Evolutionary conservation across 2,888 invertebrate species (phyloP).

Genomic region (Perdita meconis): DNA sequence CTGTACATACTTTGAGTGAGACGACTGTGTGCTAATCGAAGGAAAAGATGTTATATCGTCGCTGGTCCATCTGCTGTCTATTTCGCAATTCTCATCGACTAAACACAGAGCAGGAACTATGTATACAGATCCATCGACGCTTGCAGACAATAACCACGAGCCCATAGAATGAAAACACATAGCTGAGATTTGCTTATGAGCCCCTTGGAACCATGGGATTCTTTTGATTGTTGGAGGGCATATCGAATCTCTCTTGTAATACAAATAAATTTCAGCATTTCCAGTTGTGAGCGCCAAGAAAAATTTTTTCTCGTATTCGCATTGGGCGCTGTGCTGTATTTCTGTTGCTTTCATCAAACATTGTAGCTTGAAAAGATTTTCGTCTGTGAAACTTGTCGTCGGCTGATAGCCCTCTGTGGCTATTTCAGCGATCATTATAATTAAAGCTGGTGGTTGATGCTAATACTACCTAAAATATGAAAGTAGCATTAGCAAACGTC

Average conservation of each 20-base stretch:
- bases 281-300: conserved; percentile 79
- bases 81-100: conserved; percentile 85
- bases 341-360: conserved; percentile 79
- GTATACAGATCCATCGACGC: conserved; percentile 86
- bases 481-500: not conserved
- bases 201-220: conserved; percentile 81
- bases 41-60: conserved; percentile 86
- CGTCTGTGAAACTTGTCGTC: conserved; percentile 35
- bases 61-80: conserved; percentile 86
- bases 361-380: conserved; percentile 79
- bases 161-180: conserved; percentile 94
- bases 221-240: conserved; percentile 77
- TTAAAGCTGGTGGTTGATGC: not conserved
- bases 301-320: conserved; percentile 76
- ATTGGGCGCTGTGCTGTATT: conserved; percentile 76
- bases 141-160: conserved; percentile 88
- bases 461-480: conserved; percentile 49
- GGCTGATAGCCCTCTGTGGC: conserved; percentile 56
- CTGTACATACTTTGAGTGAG: conserved; percentile 77
- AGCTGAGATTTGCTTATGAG: conserved; percentile 78
- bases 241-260: conserved; percentile 75
- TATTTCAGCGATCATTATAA: conserved; percentile 55
- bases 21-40: conserved; percentile 77
- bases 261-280: conserved; percentile 78
- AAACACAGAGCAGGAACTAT: conserved; percentile 87